Base-by-base conservation (phyloP, 2,888 invertebrate species). In the Ariolimax columbianus region DNA sequence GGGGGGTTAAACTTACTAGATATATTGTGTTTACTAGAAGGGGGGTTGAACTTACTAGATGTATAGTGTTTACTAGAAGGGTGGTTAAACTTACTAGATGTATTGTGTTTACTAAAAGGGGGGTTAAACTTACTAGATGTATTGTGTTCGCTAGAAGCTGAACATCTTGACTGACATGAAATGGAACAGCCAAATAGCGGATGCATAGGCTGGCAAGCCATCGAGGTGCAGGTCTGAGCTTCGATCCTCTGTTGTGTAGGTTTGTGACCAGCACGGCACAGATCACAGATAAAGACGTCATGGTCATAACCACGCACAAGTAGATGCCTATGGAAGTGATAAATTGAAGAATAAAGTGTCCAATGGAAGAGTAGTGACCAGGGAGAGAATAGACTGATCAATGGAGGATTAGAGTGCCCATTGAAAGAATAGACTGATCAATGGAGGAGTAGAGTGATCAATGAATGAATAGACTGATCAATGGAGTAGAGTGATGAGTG, bases 201-300 rank as follows among this genome's bases (percentile, higher is more conserved):
- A 93, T 90, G 17, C 90, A 89, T n/a, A 93, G 55, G 11, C 84
- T 88, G 73, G 91, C 86, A 1, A 93, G 86, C 93, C 93, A 93
- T 30, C 82, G 70, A 23, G 93, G 93, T 9, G 93, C 92, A 36
- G 91, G 88, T 40, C 90, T 89, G 19, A 91, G 91, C 86, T 93
- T 93, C 26, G 90, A 88, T 33, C 93, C 93, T 33, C 92, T 84
- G 88, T 93, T 91, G 86, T 95, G 95, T 84, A 95, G 94, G 91
- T 95, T 95, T 79, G 95, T 94, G 14, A 95, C 95, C 89, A 95
- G 93, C 47, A 95, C 95, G n/a, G 95, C 95, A 94, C 95, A 94
- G 83, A 95, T 95, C 84, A 94, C 93, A 14, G 93, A 93, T 70
- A 93, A 85, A 30, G 94, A 94, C 72, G 95, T 95, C 93, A 95